Base-by-base conservation (phyloP, 2,797 vertebrate genomes). In the Champsocephalus esox region DNA sequence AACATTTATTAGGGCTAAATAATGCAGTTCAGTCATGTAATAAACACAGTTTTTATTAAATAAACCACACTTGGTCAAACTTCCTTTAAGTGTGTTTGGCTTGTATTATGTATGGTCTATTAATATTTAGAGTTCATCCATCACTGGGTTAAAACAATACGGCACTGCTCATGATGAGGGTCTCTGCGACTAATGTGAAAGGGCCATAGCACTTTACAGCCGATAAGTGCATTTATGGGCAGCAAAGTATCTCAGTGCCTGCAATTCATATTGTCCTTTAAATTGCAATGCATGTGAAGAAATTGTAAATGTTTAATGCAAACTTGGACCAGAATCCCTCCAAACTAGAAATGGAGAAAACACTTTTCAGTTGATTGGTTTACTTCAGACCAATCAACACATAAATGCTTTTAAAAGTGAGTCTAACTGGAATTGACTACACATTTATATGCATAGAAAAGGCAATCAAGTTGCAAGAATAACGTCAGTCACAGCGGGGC, bases 21-120 rank as follows among this genome's bases (percentile, higher is more conserved):
- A 91, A 78, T 87, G 85, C 86, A 89, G 91, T 95, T 94, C 87
- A 91, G 92, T 94, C 93, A 94, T 95, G 95, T 95, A 94, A 94
- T 92, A 92, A 94, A 94, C 90, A 92, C 87, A 70, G 75, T 93
- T 96, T 38, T 95, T 95, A 84, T 88, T 92, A 94, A 95, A 95
- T 95, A 96, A 96, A 96, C 86, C 84, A 85, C 87, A 92, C 89
- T 91, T 92, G 87, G 76, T 86, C 69, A 89, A 90, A 91, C 77
- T 4, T 24, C 3, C 24, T 51, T 5, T 56, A 2, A 17, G 13
- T n/a, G n/a, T 65, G n/a, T 67, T 84, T 65, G 11, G 4, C 32
- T 56, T 7, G 43, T 11, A 38, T 67, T 24, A 13, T 6, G 9
- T 44, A 13, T 38, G 5, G 75, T 43, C 0, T 66, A 19, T 55